Base-by-base conservation (phyloP, 2,797 vertebrate species). In the Chaunax sp. region DNA sequence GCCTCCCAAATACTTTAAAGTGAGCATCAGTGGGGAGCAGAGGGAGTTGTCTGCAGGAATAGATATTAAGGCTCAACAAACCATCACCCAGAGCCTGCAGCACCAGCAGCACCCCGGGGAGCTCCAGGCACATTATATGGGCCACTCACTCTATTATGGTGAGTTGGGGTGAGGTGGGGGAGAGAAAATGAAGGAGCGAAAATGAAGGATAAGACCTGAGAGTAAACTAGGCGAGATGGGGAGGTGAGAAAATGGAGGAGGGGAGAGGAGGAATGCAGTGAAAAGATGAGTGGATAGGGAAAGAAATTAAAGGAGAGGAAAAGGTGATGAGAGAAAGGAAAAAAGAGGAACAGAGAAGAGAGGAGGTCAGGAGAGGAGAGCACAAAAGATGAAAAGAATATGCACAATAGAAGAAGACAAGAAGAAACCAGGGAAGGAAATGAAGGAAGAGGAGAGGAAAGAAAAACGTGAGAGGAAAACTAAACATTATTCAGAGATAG, bases 71-170 rank as follows among this genome's bases (percentile, higher is more conserved):
- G 58, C 59, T 59, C 53, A 37, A 37, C 22, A 72, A 49, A 65
- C 16, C 64, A 73, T 70, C 72, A 75, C 49, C 73, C 51, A 69
- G 61, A 74, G 69, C 64, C 44, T 81, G 71, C 72, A 77, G 69
- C 64, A 76, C 38, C 66, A 75, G 62, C 40, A 61, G 40, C 55
- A 71, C 69, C 66, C 60, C 6, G 1, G 77, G 69, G 77, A 74
- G 23, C 67, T 52, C 45, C 49, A 56, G 53, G 49, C 55, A 73
- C 60, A 47, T 80, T 82, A 76, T 82, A 72, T 70, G 69, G 79
- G 69, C 49, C 81, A 74, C 65, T 78, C 54, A 46, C 72, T 80
- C 64, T 68, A 50, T 78, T 75, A 66, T 65, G 37, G 59, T 37
- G 68, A 67, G 53, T 26, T 52, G 20, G 18, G 45, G 10, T 33